A percentile compares a stretch with the other conserved stretches of the same genome.
These are phyloP conservation scores for Serranochromis macrocephalus DNA, from an alignment of 2,113 vertebrate genomes.

Conservation along the genomic window DNA sequence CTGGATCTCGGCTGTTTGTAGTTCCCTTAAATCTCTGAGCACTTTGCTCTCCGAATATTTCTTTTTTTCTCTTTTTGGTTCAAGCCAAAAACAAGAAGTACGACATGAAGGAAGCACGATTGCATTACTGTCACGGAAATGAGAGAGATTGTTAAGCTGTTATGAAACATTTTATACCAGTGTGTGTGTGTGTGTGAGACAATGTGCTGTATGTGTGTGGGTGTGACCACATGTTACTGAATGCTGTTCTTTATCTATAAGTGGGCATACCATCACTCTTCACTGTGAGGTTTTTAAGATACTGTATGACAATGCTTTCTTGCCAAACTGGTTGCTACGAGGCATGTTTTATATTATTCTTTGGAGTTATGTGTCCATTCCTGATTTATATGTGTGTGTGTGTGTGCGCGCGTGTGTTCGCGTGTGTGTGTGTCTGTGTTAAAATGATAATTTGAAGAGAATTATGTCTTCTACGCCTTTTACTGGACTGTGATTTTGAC, in stretches of 20 bases:
- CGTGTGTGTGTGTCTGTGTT: background rate
- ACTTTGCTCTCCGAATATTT: constrained; percentile 14
- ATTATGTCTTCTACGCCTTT: constrained; percentile 28
- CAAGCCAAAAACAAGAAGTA: constrained; percentile 34
- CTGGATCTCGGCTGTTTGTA: constrained; percentile 6
- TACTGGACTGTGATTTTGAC: constrained; percentile 46
- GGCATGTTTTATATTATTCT: constrained; percentile 62
- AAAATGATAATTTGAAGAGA: constrained; percentile 26
- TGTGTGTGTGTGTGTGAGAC: background rate
- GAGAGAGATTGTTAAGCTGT: constrained; percentile 39
- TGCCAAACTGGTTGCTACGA: constrained; percentile 66
- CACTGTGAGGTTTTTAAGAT: constrained; percentile 73
- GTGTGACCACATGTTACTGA: constrained; percentile 37
- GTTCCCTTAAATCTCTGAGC: constrained; percentile 24
- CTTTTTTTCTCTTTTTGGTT: constrained; percentile 20
- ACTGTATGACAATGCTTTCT: constrained; percentile 62
- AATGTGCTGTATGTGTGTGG: background rate
- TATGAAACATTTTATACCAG: constrained; percentile 35
- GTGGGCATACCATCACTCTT: constrained; percentile 64
- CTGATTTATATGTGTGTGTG: background rate
- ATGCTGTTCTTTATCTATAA: constrained; percentile 58
- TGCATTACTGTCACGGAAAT: constrained; percentile 28
- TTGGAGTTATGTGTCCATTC: constrained; percentile 51
- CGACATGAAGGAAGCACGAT: constrained; percentile 32
- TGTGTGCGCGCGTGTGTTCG: too few species aligned